These are phyloP conservation scores for Euplagia quadripunctaria DNA, from an alignment of 2,888 invertebrate species.

Conservation along the genomic window DNA sequence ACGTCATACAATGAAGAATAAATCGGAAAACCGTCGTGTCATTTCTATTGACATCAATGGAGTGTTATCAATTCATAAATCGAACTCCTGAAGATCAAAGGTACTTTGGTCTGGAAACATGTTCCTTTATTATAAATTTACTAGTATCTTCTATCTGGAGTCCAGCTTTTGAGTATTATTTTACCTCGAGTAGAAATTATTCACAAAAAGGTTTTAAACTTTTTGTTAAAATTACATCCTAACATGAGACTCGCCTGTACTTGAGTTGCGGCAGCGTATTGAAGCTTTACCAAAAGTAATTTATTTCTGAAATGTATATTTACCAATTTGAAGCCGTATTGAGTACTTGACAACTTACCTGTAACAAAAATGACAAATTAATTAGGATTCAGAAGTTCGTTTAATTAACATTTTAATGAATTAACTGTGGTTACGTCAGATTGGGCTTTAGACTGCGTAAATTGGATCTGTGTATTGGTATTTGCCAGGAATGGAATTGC, in stretches of 20 bases:
- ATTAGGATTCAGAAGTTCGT: slow-evolving; percentile 32
- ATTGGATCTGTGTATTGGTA: background rate
- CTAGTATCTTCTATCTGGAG: background rate
- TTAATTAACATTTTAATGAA: slow-evolving; percentile 37
- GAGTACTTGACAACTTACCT: slow-evolving; percentile 55
- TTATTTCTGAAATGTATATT: slow-evolving; percentile 11
- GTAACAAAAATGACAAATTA: slow-evolving; percentile 54
- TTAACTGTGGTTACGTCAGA: slow-evolving; percentile 4
- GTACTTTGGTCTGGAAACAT: background rate
- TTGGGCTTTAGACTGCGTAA: background rate
- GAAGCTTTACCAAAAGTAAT: background rate
- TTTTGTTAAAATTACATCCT: background rate
- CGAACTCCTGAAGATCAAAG: background rate
- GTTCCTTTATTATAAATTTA: background rate
- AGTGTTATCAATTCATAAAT: background rate
- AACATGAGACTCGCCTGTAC: background rate
- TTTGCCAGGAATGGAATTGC: background rate
- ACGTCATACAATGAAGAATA: background rate
- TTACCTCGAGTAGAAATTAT: background rate
- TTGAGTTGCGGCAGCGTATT: background rate
- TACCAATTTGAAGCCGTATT: slow-evolving; percentile 22
- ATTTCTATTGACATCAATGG: background rate
- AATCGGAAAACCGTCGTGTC: background rate
- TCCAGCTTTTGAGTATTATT: too few species aligned
- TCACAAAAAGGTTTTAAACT: background rate